Conservation (phyloP, 1,140 invertebrate species). For the Pogonognathellus flavescens region DNA sequence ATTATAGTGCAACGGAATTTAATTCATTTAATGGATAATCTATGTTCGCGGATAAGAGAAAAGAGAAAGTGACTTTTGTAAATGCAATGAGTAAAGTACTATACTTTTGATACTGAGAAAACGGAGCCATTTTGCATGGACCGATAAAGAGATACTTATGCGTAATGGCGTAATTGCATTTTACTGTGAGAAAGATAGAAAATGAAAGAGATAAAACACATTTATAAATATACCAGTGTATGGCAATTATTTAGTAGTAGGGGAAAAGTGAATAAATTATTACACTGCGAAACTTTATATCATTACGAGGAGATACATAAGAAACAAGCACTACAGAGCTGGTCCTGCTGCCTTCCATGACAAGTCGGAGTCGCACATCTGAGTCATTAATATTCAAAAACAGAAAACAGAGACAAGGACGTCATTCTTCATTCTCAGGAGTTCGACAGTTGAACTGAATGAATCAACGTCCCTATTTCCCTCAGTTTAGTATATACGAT, state of each 20-base stretch:
- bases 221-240: neutral
- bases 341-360: slow-evolving; percentile 36
- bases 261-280: slow-evolving; percentile 5
- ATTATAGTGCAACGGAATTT: too few relatives aligned
- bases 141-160: neutral
- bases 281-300: neutral
- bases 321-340: neutral
- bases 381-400: slow-evolving; percentile 57
- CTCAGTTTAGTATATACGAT: slow-evolving; percentile 31
- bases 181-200: neutral
- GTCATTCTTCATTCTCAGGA: slow-evolving; percentile 59
- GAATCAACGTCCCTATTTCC: slow-evolving; percentile 36
- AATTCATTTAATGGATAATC: too few relatives aligned
- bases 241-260: slow-evolving; percentile 1
- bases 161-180: neutral
- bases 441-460: slow-evolving; percentile 45
- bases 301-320: neutral
- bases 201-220: neutral
- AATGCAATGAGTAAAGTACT: too few relatives aligned
- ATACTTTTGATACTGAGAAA: too few relatives aligned
- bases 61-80: too few relatives aligned
- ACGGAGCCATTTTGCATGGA: too few relatives aligned
- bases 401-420: slow-evolving; percentile 56
- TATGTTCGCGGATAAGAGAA: too few relatives aligned
- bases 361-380: slow-evolving; percentile 51